Conservation (phyloP, 2,888 invertebrate genomes). For the Chironomus tentans region DNA sequence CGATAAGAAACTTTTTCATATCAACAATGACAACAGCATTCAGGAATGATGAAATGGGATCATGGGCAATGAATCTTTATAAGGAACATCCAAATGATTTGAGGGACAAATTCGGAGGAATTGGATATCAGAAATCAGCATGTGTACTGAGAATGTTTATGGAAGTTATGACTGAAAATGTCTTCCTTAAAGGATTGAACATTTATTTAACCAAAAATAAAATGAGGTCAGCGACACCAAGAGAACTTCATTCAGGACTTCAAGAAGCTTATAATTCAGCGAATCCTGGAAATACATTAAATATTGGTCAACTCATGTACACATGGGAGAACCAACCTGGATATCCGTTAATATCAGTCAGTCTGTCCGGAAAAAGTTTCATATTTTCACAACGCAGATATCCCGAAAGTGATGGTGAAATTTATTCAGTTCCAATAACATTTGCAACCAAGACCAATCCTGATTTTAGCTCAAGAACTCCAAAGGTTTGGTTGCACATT, state of each 20-base stretch:
- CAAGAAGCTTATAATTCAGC: neutral
- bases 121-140: neutral
- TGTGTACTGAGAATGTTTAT: conserved; percentile 9
- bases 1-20: neutral
- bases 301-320: neutral
- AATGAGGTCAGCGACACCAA: neutral
- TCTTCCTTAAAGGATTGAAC: neutral
- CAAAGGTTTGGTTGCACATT: neutral
- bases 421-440: conserved; percentile 6
- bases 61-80: neutral
- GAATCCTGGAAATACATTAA: neutral
- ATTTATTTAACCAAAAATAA: neutral
- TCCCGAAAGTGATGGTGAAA: neutral
- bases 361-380: neutral
- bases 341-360: neutral
- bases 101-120: neutral
- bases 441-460: neutral
- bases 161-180: neutral
- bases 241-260: neutral
- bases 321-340: conserved; percentile 17
- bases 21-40: neutral
- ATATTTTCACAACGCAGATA: neutral
- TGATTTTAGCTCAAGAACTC: neutral
- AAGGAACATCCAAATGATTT: neutral
- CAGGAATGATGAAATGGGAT: neutral